A percentile compares a stretch with the other conserved stretches of the same genome.
phyloP scores from a whole-genome alignment of 2,113 vertebrate genomes.

The Rostratula benghalensis region DNA sequence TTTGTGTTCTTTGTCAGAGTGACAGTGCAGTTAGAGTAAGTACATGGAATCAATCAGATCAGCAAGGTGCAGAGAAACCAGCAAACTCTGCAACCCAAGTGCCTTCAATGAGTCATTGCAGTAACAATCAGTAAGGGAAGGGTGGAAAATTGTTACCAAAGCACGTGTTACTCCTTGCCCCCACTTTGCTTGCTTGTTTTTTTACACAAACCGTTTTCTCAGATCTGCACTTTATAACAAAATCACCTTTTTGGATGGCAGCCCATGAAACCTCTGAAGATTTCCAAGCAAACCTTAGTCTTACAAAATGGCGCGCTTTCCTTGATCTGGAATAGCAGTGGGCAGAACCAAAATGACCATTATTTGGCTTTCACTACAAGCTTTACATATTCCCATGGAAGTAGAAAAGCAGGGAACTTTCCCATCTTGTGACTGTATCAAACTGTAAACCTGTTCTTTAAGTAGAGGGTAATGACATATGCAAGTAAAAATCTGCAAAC shows the following conservation, averaged over 20 bases:
- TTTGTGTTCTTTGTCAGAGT: not conserved
- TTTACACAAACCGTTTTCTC: not conserved
- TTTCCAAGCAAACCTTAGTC: not conserved
- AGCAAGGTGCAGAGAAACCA: not conserved
- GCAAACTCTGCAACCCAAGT: not conserved
- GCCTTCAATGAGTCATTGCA: not conserved
- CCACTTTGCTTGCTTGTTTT: not conserved
- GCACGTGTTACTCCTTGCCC: not conserved
- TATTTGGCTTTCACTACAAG: not conserved
- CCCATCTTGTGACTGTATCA: not conserved
- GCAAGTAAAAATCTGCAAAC: not conserved
- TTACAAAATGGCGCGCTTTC: not conserved
- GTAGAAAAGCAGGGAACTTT: not conserved
- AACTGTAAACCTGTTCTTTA: not conserved
- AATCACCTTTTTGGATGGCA: not conserved
- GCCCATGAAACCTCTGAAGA: not conserved
- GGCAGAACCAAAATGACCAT: not conserved
- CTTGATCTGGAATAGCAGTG: not conserved
- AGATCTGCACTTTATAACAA: not conserved
- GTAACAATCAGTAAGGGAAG: rapidly evolving
- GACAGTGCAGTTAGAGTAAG: not conserved
- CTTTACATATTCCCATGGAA: not conserved
- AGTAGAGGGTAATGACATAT: not conserved
- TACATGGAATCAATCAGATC: not conserved
- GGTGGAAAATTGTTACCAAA: not conserved